phyloP scores from a whole-genome alignment of 2,888 invertebrate species.

The Trilocha varians region DNA sequence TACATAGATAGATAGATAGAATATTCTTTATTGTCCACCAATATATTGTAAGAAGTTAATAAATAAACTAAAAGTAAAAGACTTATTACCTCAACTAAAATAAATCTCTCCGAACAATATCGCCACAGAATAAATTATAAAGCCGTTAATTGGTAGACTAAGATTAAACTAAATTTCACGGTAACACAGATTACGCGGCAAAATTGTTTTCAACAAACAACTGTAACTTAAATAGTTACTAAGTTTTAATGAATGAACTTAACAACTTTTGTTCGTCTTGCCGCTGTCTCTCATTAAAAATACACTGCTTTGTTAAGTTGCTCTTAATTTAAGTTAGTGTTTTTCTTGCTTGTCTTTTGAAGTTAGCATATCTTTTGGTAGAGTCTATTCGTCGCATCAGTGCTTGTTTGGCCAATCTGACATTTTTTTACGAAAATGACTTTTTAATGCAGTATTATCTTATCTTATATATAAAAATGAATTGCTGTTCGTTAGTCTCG shows the following conservation, averaged over 20 bases:
- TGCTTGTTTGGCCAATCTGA: no score
- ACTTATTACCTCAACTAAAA: neutral
- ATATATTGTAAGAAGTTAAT: no score
- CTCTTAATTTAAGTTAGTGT: neutral
- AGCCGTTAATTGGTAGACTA: conserved; percentile 4
- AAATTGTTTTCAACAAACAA: conserved; percentile 12
- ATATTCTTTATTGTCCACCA: no score
- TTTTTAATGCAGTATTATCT: no score
- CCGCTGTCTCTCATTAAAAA: conserved; percentile 13
- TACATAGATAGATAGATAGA: no score
- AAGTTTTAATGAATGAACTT: conserved; percentile 29
- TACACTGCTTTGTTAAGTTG: conserved; percentile 4
- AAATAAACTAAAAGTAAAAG: no score
- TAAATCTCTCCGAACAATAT: neutral
- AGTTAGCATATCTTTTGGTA: no score
- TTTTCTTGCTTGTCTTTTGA: neutral
- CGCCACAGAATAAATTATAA: conserved; percentile 2
- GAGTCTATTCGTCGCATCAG: no score
- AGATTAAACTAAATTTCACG: conserved; percentile 2
- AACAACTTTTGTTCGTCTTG: conserved; percentile 18
- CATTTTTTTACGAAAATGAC: no score
- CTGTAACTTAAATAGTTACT: conserved; percentile 18
- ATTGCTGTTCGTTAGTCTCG: no score
- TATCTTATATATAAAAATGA: no score
- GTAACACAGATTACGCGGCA: conserved; percentile 7